phyloP scores from a whole-genome alignment of 2,113 vertebrate species.

The Mionectes macconnelli region DNA sequence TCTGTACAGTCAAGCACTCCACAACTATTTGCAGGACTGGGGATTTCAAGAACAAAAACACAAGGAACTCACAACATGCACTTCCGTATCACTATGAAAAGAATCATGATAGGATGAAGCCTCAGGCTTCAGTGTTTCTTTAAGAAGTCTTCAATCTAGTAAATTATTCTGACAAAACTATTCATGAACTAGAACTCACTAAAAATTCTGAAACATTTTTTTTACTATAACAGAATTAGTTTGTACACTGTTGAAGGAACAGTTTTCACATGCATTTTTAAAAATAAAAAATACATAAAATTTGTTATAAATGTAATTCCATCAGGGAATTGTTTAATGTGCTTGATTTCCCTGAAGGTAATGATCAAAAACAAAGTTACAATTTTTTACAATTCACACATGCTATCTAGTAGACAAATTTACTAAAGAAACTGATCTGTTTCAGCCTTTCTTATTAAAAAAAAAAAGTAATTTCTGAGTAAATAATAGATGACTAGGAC shows the following conservation, averaged over 20 bases:
- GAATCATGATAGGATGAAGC: background rate
- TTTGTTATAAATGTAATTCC: background rate
- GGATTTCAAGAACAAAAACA: background rate
- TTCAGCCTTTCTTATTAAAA: background rate
- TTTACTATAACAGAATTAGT: background rate
- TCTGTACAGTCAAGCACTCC: background rate
- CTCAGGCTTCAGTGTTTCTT: background rate
- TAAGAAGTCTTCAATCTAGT: constrained; percentile 38
- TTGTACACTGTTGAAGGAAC: background rate
- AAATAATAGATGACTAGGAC: background rate
- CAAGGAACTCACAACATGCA: background rate
- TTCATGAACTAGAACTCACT: background rate
- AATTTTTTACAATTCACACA: background rate
- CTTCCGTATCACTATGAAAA: background rate
- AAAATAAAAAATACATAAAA: background rate
- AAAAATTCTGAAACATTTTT: background rate
- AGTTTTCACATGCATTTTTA: background rate
- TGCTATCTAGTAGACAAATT: background rate
- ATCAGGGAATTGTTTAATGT: background rate
- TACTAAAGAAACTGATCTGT: background rate
- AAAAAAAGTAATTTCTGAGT: constrained; percentile 8
- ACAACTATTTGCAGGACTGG: background rate
- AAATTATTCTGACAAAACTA: constrained; percentile 55
- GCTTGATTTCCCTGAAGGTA: background rate
- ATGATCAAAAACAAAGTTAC: background rate